A percentile compares a stretch with the other conserved stretches of the same genome.
Conservation (phyloP, 2,797 vertebrate genomes). For the Aphelocoma californica region DNA sequence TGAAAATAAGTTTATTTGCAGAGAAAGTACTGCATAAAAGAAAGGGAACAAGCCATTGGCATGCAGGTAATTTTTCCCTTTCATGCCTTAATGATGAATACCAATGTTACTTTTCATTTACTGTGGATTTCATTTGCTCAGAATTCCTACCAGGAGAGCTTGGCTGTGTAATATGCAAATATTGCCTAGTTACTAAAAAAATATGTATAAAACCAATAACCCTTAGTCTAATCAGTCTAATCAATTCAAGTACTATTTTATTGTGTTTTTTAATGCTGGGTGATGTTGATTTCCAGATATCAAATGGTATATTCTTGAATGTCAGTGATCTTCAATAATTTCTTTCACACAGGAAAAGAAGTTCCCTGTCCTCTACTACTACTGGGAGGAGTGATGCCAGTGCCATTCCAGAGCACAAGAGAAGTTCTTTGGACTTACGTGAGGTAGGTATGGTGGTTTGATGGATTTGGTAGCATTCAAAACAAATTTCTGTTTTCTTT, state of each 20-base stretch:
- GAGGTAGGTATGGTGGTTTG: neutral
- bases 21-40: neutral
- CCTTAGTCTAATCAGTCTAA: neutral
- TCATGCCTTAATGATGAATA: neutral
- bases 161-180: neutral
- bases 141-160: neutral
- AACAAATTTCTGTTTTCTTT: neutral
- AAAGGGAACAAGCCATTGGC: neutral
- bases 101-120: neutral
- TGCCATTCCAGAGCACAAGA: neutral
- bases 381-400: neutral
- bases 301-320: neutral
- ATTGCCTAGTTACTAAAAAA: neutral
- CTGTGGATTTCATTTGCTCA: neutral
- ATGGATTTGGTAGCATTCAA: neutral
- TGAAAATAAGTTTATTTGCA: neutral
- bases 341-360: constrained; percentile 35
- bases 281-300: neutral
- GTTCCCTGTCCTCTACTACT: neutral
- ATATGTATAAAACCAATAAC: neutral
- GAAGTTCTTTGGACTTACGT: neutral
- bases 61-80: neutral
- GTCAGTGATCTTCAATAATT: neutral
- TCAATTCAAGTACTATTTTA: neutral
- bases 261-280: neutral